Evolutionary conservation across 1,140 invertebrate species (phyloP).

Genomic region (Globodera rostochiensis): DNA sequence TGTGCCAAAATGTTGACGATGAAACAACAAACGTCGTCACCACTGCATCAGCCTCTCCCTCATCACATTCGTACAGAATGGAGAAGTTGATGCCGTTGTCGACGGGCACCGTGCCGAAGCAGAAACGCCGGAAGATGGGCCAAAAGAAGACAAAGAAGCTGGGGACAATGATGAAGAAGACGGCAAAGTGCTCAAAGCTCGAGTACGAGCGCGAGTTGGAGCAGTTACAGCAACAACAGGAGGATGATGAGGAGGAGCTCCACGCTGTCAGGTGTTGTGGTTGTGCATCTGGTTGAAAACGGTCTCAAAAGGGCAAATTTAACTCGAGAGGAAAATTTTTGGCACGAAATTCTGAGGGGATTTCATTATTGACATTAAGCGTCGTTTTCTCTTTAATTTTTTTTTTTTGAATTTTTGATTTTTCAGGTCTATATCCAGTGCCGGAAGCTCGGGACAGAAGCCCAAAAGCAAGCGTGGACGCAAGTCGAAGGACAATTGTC

Average conservation of each 20-base stretch:
- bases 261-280: background rate
- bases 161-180: background rate
- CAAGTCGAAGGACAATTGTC: conserved; percentile 60
- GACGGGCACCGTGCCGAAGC: background rate
- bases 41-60: no score
- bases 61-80: background rate
- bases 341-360: no score
- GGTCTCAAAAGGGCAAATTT: no score
- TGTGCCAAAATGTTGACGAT: background rate
- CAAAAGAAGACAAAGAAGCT: background rate
- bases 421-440: no score
- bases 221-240: background rate
- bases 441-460: conserved; percentile 19
- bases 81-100: background rate
- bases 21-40: background rate
- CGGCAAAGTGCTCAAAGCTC: no score
- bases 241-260: background rate
- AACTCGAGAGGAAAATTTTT: no score
- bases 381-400: no score
- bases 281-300: no score
- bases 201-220: no score
- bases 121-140: background rate
- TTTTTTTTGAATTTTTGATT: no score
- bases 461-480: conserved; percentile 48
- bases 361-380: no score